Base-by-base conservation (phyloP, 1,140 invertebrate species). In the Drosophila mayri region DNA sequence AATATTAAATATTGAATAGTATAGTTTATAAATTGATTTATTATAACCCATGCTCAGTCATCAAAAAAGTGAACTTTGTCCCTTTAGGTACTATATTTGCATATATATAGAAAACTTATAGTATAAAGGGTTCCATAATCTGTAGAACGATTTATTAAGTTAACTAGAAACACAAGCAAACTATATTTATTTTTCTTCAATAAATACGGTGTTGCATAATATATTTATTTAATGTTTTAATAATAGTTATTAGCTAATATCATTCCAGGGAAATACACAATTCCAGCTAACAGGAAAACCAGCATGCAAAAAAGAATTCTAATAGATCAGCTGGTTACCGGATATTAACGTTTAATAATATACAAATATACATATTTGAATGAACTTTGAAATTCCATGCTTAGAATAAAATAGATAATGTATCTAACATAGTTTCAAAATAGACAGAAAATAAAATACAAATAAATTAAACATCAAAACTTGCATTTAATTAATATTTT, bases 41-140 rank as follows among this genome's bases (percentile, higher is more conserved):
- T 25, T 10, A 4, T 25, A 66, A 20, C 22, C 44, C 43, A 65
- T 67, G 18, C 64, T 65, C 60, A 67, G 18, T 40, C 28, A 28
- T 35, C 44, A 40, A 62, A 16, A 32, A 49, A 50, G n/a, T 35
- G 63, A 11, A 49, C 65, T 35, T 67, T 67, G 30, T 1, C 6
- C 46, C 7, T 16, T 47, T 4, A n/a, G 62, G 10, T 28, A 20
- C 14, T 35, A 20, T 65, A 40, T 43, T 52, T 67, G 20, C 46
- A 37, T 68, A 41, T 16, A 20, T 25, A 64, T 64, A 38, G 59
- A 6, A n/a, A 5, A 30, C 14, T 22, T 40, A 40, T 18, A 67
- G 25, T 12, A n/a, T 14, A 43, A 68, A 52, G 25, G 64, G 43
- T 40, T 66, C 22, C 7, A 11, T 46, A 30, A 30, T 46, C 10